These are phyloP conservation scores for Ornithoptera priamus DNA, from an alignment of 2,888 invertebrate genomes.

Conservation along the genomic window DNA sequence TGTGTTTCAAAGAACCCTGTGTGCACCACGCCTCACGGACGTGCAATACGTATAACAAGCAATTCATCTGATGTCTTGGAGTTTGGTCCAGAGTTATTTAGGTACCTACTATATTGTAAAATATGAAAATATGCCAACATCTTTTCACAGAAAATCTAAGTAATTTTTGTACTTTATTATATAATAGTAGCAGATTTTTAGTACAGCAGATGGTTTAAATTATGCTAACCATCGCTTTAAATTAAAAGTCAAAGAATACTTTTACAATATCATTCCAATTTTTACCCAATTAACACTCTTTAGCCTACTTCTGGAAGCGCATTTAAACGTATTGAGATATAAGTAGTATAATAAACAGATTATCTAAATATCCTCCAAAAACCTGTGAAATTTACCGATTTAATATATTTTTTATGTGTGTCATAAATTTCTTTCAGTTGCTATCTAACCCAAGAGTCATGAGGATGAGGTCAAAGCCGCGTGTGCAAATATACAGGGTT, in stretches of 20 bases:
- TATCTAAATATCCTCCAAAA: not conserved
- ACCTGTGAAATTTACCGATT: not conserved
- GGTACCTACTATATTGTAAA: conserved; percentile 16
- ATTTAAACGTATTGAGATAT: not conserved
- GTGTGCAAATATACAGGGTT: conserved; percentile 26
- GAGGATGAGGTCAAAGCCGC: conserved; percentile 26
- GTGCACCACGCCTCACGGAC: conserved; percentile 37
- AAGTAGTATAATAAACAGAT: not conserved
- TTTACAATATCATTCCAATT: too few species aligned
- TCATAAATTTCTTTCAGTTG: conserved; percentile 13
- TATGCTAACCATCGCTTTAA: too few species aligned
- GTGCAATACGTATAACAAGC: conserved; percentile 35
- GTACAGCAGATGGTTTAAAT: too few species aligned
- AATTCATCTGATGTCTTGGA: conserved; percentile 34
- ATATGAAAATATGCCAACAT: conserved; percentile 23
- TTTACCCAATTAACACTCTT: not conserved
- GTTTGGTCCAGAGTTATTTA: conserved; percentile 24
- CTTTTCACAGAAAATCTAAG: conserved; percentile 11
- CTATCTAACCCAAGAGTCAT: conserved; percentile 11
- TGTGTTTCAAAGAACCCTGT: conserved; percentile 38
- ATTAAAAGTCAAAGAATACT: too few species aligned
- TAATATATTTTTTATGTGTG: conserved; percentile 13
- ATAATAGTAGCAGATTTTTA: too few species aligned
- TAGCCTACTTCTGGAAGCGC: not conserved
- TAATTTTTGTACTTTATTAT: not conserved